phyloP scores from a whole-genome alignment of 2,113 vertebrate genomes.

The Theropithecus gelada region DNA sequence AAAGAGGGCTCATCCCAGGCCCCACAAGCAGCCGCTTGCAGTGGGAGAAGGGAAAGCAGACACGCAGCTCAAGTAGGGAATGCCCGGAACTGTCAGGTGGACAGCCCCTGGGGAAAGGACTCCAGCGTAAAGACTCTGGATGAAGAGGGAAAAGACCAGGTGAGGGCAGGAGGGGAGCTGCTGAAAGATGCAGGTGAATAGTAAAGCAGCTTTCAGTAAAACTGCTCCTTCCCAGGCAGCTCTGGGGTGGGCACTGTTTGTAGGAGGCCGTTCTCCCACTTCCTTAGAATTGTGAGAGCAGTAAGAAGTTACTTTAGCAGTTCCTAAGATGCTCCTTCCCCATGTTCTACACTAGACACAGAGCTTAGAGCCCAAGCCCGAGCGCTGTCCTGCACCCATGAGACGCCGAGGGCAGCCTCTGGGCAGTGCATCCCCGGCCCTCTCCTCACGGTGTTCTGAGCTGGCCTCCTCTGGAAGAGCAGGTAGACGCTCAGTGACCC shows the following conservation, averaged over 20 bases:
- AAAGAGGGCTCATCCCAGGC: conserved; percentile 5
- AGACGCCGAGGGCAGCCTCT: not conserved
- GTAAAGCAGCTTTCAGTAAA: not conserved
- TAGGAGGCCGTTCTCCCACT: conserved; percentile 38
- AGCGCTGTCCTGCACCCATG: conserved; percentile 50
- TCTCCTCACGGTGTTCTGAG: conserved; percentile 70
- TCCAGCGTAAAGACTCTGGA: not conserved
- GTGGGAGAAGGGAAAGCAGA: not conserved
- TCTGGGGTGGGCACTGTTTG: conserved; percentile 41
- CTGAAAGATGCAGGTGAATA: not conserved
- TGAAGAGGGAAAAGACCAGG: not conserved
- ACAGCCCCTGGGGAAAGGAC: conserved; percentile 64
- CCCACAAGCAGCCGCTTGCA: not conserved
- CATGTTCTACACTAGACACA: not conserved
- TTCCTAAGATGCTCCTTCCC: not conserved
- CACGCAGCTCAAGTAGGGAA: not conserved
- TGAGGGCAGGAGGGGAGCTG: not conserved
- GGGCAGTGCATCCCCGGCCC: not conserved
- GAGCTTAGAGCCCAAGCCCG: conserved; percentile 23
- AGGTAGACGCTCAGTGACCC: not conserved
- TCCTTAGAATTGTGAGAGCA: not conserved
- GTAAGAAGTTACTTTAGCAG: not conserved
- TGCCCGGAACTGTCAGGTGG: conserved; percentile 8
- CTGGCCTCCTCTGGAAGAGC: conserved; percentile 71
- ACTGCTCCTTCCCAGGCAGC: conserved; percentile 36